Evolutionary conservation across 2,888 invertebrate genomes (phyloP), one percentile per base, ranked within the genome.

Genomic region (Plebejus melissa): DNA sequence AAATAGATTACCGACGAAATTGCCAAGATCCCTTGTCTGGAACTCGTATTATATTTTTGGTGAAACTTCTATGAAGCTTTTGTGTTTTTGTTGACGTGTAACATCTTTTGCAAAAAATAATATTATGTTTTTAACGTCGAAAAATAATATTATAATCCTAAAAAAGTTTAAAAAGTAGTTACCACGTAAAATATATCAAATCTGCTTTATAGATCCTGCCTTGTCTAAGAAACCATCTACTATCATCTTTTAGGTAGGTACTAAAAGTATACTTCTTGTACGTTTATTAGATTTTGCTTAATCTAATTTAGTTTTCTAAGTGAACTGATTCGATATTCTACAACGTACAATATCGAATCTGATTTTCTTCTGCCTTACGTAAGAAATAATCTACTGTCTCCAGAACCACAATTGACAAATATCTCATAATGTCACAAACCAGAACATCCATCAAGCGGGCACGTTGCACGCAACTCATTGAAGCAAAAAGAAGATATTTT

Each of bases 401-500:
- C 13, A 65, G 32, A 13, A 36, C 65, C 22, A 36, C 32, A 65
- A 32, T 65, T 65, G 65, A 60, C 60, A 58, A 58, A 58, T 60
- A 28, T 16, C 13, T 58, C 60, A 5, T 41, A 58, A 38, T 60
- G 13, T 38, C 13, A 54, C 38, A 58, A 74, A 70, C 75, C 69
- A 58, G 77, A 74, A 77, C 80, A 79, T 78, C 78, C 78, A 79
- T 72, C 76, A 77, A 77, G 76, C 77, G 79, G 83, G 82, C 86
- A 85, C 78, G 82, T 80, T 84, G 82, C 84, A 80, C 87, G 88
- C 87, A 90, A 88, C 78, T 86, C 86, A 84, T 84, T 89, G 86
- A 84, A 88, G 84, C 89, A 89, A 90, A 88, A 79, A 81, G 79
- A 77, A 84, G 90, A 89, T 86, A 91, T 91, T 92, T 91, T 91